Evolutionary conservation across 2,797 vertebrate genomes (phyloP).

Genomic region (Linurgus olivaceus): DNA sequence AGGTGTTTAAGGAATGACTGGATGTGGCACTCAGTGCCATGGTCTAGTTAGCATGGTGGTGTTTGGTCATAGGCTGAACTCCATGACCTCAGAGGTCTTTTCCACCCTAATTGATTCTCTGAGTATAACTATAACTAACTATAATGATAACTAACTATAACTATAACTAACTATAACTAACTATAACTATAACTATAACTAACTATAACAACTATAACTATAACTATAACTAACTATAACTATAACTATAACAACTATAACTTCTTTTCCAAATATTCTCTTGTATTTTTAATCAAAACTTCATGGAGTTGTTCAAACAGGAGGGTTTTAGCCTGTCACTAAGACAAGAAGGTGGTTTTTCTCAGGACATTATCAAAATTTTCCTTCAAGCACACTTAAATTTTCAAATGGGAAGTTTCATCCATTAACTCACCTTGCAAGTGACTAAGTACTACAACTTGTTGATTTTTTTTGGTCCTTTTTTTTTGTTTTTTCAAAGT

Average conservation of each 20-base stretch:
- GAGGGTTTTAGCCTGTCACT: not conserved
- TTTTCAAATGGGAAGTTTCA: not conserved
- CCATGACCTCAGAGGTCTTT: not conserved
- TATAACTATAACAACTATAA: no score
- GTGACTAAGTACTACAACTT: not conserved
- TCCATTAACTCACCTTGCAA: not conserved
- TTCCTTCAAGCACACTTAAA: not conserved
- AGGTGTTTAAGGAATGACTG: not conserved
- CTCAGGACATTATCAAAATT: not conserved
- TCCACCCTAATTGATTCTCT: not conserved
- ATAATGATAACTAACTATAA: no score
- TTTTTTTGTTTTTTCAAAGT: not conserved
- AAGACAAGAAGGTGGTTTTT: not conserved
- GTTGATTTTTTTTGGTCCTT: not conserved
- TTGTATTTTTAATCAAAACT: not conserved
- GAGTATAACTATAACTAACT: not conserved
- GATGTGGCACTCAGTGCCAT: not conserved
- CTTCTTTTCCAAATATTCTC: not conserved
- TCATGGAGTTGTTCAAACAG: not conserved
- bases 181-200: no score
- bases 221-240: no score
- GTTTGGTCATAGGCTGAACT: not conserved
- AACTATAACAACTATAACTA: no score
- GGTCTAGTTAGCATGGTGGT: fast-evolving
- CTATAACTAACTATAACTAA: no score